Conservation (phyloP, 2,797 vertebrate genomes). For the Gallinago solitaria region DNA sequence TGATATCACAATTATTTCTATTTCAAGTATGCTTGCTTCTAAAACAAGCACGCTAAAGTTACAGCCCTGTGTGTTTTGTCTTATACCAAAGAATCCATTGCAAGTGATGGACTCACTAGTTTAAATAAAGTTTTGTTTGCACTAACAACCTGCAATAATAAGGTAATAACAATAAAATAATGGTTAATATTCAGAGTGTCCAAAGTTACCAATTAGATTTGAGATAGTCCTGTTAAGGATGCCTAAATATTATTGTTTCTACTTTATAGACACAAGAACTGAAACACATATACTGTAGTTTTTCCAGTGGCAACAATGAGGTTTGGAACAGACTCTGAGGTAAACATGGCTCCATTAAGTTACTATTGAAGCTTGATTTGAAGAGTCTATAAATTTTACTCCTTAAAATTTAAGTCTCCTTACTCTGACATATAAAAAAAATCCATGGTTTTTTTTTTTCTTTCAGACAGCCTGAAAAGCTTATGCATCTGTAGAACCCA, state of each 20-base stretch:
- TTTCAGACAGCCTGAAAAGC: not conserved
- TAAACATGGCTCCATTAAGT: not conserved
- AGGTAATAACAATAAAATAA: not conserved
- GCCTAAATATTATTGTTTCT: not conserved
- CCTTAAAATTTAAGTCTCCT: not conserved
- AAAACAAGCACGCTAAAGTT: not conserved
- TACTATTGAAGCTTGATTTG: not conserved
- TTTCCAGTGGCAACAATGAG: not conserved
- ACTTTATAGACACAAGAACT: not conserved
- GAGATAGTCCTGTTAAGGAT: not conserved
- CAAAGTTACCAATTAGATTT: not conserved
- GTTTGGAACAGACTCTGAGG: not conserved
- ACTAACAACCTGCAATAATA: not conserved
- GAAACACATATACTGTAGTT: not conserved
- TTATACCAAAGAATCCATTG: not conserved
- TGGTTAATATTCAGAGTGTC: not conserved
- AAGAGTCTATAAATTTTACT: not conserved
- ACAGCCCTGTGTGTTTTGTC: not conserved
- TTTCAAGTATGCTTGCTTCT: not conserved
- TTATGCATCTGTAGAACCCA: not conserved
- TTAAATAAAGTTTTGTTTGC: not conserved
- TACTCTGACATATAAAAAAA: not conserved
- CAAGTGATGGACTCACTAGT: not conserved
- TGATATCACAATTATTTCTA: not conserved
- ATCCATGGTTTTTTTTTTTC: not conserved